phyloP scores from a whole-genome alignment of 2,888 invertebrate genomes.

The Hyppa rectilinea region DNA sequence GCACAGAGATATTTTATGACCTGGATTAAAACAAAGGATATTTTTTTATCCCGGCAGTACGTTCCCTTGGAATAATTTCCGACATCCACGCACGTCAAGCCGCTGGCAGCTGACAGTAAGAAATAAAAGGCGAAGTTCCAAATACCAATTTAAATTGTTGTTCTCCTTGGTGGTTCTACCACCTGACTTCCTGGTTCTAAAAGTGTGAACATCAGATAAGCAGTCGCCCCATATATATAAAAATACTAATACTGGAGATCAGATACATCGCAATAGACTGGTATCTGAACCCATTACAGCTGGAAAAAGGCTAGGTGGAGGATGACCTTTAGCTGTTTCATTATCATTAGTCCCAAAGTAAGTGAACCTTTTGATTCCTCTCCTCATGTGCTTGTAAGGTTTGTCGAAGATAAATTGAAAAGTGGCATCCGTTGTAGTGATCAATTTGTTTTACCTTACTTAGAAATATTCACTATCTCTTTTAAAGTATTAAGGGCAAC shows the following conservation, averaged over 20 bases:
- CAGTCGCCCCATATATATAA: neutral
- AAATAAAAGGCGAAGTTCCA: too few species aligned
- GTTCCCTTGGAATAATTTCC: too few species aligned
- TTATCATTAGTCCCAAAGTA: neutral
- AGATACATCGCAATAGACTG: neutral
- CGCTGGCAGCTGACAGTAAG: too few species aligned
- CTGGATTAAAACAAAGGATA: too few species aligned
- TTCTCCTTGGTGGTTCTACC: neutral
- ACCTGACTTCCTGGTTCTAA: too few species aligned
- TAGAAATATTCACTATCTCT: conserved; percentile 2
- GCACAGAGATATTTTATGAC: too few species aligned
- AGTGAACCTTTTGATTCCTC: conserved; percentile 18
- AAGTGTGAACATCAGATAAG: too few species aligned
- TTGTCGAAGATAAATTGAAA: conserved; percentile 54
- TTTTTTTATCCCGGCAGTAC: too few species aligned
- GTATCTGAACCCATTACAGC: neutral
- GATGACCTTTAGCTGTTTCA: too few species aligned
- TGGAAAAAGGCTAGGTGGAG: neutral
- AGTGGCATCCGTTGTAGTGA: conserved; percentile 37
- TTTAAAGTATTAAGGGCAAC: conserved; percentile 10
- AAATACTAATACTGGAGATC: neutral
- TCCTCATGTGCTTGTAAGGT: neutral
- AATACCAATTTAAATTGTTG: neutral
- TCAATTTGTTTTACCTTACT: conserved; percentile 35
- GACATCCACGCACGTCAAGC: too few species aligned